Conservation (phyloP, 2,888 invertebrate species). For the Megaustenia siamemsis region DNA sequence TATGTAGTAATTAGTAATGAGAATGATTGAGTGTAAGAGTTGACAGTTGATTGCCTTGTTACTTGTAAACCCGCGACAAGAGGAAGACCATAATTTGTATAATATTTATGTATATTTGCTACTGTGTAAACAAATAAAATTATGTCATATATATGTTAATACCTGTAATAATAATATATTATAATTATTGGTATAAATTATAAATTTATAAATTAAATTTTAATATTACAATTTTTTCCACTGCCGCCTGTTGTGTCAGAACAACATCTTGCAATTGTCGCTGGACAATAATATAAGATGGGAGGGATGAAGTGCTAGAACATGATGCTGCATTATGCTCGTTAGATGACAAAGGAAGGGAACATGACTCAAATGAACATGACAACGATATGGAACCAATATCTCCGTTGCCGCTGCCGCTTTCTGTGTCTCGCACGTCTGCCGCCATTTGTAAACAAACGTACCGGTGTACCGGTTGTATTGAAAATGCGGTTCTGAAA, state of each 20-base stretch:
- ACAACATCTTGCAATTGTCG: conserved; percentile 35
- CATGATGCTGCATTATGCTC: background rate
- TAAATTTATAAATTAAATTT: conserved; percentile 5
- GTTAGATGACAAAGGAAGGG: background rate
- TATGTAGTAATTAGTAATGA: no score
- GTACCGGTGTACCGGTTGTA: no score
- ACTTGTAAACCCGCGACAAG: no score
- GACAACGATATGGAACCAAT: background rate
- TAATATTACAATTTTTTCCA: conserved; percentile 28
- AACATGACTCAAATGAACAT: background rate
- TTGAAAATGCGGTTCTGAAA: no score
- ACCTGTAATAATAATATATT: background rate
- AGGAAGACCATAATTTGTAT: no score
- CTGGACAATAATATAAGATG: conserved; percentile 31
- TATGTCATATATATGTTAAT: background rate
- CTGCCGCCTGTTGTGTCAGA: background rate
- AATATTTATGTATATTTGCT: no score
- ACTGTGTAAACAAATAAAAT: background rate
- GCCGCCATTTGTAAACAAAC: conserved; percentile 50
- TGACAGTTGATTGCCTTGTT: no score
- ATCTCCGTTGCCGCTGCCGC: background rate
- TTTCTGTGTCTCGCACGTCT: background rate
- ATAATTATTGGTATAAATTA: background rate
- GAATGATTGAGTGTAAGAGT: no score
- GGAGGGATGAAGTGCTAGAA: conserved; percentile 9